Evolutionary conservation across 2,797 vertebrate species (phyloP).

Genomic region (Labeo calbasu): DNA sequence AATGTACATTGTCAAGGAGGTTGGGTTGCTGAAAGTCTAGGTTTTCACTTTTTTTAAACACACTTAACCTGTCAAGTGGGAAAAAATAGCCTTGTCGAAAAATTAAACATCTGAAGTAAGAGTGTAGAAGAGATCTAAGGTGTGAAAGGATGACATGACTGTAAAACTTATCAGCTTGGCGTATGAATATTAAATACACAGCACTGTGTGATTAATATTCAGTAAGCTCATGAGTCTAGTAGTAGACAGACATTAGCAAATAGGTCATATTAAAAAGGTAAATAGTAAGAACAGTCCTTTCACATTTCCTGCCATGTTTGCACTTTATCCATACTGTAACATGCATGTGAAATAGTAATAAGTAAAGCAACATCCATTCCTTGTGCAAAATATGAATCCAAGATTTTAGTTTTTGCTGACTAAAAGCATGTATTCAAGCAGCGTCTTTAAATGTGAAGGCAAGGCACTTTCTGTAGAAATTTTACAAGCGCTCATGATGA

Average conservation of each 20-base stretch:
- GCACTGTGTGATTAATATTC: slow-evolving; percentile 20
- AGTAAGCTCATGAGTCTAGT: slow-evolving; percentile 3
- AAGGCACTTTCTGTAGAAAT: not conserved
- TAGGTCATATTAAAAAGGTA: slow-evolving; percentile 3
- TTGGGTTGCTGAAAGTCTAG: not conserved
- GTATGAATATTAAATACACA: slow-evolving; percentile 28
- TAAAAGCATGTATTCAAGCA: not conserved
- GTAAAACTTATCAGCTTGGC: not conserved
- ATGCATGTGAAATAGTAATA: not conserved
- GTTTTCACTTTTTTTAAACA: not conserved
- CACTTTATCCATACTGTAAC: not conserved
- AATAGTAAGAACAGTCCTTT: not conserved
- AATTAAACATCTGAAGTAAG: not conserved
- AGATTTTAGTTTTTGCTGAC: slow-evolving; percentile 5
- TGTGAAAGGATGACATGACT: slow-evolving; percentile 12
- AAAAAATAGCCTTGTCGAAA: not conserved
- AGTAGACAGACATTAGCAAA: not conserved
- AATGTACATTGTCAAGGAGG: not conserved
- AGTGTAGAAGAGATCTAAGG: not conserved
- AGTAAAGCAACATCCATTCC: not conserved
- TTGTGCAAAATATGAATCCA: not conserved
- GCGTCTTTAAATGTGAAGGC: not conserved
- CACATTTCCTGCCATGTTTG: not conserved
- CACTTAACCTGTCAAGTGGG: not conserved
- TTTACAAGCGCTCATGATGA: not conserved